Percentiles rank a stretch among this genome's conserved stretches.
phyloP scores from a whole-genome alignment of 2,888 invertebrate species.

The Melikaiella ostensackeni region DNA sequence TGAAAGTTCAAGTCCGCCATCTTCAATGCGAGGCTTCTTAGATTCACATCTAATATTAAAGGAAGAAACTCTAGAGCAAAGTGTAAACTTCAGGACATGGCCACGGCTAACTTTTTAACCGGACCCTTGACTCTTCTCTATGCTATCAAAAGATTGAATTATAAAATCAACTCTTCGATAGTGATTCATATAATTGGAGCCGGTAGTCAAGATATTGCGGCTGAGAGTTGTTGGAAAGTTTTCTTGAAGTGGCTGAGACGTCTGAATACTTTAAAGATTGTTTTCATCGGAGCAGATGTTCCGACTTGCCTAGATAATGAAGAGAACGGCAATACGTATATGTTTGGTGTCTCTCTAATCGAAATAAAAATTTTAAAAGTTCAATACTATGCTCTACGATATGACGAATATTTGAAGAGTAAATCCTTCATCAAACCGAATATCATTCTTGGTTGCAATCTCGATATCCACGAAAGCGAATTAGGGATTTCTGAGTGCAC shows the following conservation, averaged over 20 bases:
- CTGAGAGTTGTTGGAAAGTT: conserved; percentile 68
- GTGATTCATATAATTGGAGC: conserved; percentile 73
- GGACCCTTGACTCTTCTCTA: conserved; percentile 67
- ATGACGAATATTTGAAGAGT: conserved; percentile 58
- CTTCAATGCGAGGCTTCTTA: too few species aligned
- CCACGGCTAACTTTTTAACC: conserved; percentile 62
- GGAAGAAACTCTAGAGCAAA: neutral
- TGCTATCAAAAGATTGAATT: conserved; percentile 59
- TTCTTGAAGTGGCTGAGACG: conserved; percentile 69
- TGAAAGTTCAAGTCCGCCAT: too few species aligned
- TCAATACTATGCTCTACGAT: conserved; percentile 52
- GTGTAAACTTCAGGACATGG: neutral
- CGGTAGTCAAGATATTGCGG: conserved; percentile 64
- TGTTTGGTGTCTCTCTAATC: conserved; percentile 52
- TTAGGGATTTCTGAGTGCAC: conserved; percentile 66
- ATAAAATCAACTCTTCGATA: conserved; percentile 43
- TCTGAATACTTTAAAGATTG: conserved; percentile 58
- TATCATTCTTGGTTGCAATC: conserved; percentile 65
- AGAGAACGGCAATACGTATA: neutral
- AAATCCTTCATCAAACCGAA: conserved; percentile 61
- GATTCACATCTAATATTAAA: too few species aligned
- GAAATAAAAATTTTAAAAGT: conserved; percentile 55
- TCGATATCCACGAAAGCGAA: neutral
- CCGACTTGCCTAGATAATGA: neutral
- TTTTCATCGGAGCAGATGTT: conserved; percentile 68